Evolutionary conservation across 2,797 vertebrate species (phyloP).

Genomic region (Nyctibius grandis): DNA sequence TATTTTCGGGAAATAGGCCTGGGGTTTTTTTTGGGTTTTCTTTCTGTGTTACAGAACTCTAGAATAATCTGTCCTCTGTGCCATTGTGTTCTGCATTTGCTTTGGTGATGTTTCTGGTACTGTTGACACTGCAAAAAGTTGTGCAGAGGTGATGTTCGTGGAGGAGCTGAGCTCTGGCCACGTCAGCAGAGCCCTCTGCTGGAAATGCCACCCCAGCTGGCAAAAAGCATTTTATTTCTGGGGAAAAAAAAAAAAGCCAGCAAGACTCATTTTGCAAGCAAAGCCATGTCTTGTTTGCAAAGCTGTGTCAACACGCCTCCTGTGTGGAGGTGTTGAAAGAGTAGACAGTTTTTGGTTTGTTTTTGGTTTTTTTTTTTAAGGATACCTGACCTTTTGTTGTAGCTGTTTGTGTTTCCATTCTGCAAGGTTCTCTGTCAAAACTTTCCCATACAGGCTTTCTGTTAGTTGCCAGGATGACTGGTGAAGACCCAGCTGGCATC

Average conservation of each 20-base stretch:
- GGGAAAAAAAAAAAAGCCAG: no score
- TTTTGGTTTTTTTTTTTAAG: not conserved
- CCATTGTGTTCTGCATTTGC: not conserved
- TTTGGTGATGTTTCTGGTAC: not conserved
- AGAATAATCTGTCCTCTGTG: not conserved
- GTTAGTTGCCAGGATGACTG: not conserved
- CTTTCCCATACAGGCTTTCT: not conserved
- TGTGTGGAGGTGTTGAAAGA: not conserved
- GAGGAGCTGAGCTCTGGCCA: not conserved
- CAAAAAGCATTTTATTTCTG: not conserved
- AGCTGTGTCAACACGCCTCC: not conserved
- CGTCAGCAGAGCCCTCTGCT: conserved; percentile 57
- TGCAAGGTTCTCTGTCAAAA: not conserved
- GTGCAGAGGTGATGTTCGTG: not conserved
- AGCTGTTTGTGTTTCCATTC: not conserved
- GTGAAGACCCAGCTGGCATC: not conserved
- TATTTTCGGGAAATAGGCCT: not conserved
- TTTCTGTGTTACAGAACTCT: not conserved
- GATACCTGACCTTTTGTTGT: not conserved
- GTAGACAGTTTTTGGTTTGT: not conserved
- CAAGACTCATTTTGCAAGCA: not conserved
- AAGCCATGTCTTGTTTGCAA: not conserved
- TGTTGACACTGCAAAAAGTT: not conserved
- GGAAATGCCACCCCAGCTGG: not conserved
- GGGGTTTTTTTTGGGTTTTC: not conserved